Conservation (phyloP, 2,797 vertebrate species). For the Epinephelus awoara region DNA sequence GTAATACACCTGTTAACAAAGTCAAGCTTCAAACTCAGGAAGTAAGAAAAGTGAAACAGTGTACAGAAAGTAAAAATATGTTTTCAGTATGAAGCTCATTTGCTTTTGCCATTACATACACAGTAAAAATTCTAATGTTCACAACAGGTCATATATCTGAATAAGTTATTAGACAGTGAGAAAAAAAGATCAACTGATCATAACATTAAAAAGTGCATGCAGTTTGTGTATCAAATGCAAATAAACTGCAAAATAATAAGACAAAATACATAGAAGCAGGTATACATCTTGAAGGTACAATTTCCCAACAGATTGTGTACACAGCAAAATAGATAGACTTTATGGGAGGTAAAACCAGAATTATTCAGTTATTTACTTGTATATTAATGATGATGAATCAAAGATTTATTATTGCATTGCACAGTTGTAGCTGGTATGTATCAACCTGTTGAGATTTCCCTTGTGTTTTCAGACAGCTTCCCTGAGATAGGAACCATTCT, state of each 20-base stretch:
- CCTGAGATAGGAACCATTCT: background rate
- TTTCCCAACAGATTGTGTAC: background rate
- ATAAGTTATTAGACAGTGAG: background rate
- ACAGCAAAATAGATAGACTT: background rate
- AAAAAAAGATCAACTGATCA: slow-evolving; percentile 1
- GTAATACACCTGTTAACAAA: background rate
- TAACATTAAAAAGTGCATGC: slow-evolving; percentile 4
- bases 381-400: slow-evolving; percentile 4
- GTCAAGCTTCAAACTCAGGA: too few relatives aligned
- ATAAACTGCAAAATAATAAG: slow-evolving; percentile 16
- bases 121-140: background rate
- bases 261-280: too few relatives aligned
- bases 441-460: background rate
- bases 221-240: slow-evolving; percentile 25
- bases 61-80: background rate
- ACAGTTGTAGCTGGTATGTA: background rate
- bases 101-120: background rate
- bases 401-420: background rate
- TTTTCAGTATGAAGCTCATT: slow-evolving; percentile 10
- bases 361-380: background rate
- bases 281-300: too few relatives aligned
- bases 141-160: background rate
- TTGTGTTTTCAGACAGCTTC: background rate
- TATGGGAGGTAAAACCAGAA: background rate
- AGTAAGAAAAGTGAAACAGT: background rate